Percentiles rank a stretch among this genome's conserved stretches.
These are phyloP conservation scores for Eurystomus glaucurus DNA, from an alignment of 2,797 vertebrate species.

Conservation along the genomic window DNA sequence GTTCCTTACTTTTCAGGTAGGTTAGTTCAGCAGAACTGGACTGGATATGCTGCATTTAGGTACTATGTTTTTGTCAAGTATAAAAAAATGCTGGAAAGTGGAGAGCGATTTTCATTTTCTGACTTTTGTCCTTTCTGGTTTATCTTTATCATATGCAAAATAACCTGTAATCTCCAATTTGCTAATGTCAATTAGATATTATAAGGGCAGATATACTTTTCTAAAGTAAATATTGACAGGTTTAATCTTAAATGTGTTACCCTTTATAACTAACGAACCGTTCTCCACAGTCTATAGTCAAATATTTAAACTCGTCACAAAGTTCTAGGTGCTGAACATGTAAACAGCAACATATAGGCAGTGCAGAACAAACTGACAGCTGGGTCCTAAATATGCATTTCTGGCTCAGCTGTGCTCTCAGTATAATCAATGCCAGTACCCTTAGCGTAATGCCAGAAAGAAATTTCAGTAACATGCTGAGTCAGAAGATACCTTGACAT, in stretches of 20 bases:
- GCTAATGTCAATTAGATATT: neutral
- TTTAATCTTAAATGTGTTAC: neutral
- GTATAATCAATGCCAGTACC: neutral
- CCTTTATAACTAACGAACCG: neutral
- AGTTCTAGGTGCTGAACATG: neutral
- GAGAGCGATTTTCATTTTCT: neutral
- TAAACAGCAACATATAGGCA: neutral
- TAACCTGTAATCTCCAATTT: neutral
- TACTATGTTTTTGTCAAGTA: neutral
- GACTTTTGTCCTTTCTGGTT: neutral
- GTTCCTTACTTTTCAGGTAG: neutral
- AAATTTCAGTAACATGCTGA: neutral
- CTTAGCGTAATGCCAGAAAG: neutral
- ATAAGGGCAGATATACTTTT: neutral
- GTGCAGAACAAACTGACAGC: neutral
- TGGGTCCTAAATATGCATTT: neutral
- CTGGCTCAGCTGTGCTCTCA: neutral
- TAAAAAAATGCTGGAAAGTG: neutral
- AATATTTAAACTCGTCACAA: neutral
- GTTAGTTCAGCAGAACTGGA: neutral
- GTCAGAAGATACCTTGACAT: neutral
- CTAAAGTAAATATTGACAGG: neutral
- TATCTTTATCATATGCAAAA: neutral
- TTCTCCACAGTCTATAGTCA: neutral
- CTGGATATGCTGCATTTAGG: neutral